Evolutionary conservation across 2,797 vertebrate species (phyloP), one percentile per base, ranked within the genome.

Genomic region (Poecilia picta): DNA sequence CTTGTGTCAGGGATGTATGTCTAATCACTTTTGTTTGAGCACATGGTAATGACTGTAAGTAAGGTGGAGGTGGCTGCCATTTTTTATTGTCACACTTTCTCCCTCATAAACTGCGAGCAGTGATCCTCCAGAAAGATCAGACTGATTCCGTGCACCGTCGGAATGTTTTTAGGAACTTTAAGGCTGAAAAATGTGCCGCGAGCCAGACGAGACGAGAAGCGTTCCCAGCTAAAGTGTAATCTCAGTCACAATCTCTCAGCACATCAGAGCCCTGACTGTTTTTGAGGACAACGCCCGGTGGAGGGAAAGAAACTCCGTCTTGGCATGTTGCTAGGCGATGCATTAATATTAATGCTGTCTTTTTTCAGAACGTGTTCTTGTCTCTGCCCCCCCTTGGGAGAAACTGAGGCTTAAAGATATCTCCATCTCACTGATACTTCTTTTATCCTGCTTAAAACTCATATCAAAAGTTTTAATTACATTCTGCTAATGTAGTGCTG

Each of bases 311-410:
- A 89, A 87, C 83, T 85, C 78, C 18, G 46, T 90, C 82, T 90
- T 87, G 90, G 85, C 86, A 92, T 88, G 91, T 92, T 92, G 91
- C 87, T 91, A 93, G 92, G 89, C 83, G 78, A 92, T 90, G 86
- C 87, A 93, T 93, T 91, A 94, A 93, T 94, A 93, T 94, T 94
- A 93, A 95, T 94, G 87, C 81, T 81, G 84, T 82, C 81, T 90
- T 91, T 87, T 85, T 84, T 89, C 81, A 81, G 85, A 93, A 85
- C 20, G 76, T 83, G 80, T 84, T 87, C 88, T 78, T 83, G 68
- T 89, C 87, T 49, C 78, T 81, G 73, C 51, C 81, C 84, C 90
- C 89, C 82, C 77, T 45, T 51, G 90, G 91, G 90, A 88, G 89
- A 84, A 91, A 88, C 75, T 28, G 53, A 82, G 89, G 92, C 91